phyloP scores from a whole-genome alignment of 1,140 invertebrate genomes.

The Cydia strobilella region DNA sequence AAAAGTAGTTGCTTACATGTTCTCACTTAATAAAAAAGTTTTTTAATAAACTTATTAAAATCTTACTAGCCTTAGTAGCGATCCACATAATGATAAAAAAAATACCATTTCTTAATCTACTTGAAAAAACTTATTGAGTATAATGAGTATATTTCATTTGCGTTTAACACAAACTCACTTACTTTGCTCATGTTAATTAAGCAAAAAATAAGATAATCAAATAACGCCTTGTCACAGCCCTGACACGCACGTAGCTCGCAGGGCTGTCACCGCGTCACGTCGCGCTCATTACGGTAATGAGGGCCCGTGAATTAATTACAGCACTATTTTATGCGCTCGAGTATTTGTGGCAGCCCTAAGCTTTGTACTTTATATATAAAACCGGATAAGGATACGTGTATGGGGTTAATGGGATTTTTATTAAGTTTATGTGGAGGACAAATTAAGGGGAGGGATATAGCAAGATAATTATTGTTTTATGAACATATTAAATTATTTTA shows the following conservation, averaged over 20 bases:
- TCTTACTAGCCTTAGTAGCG: too few species aligned
- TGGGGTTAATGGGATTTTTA: neutral
- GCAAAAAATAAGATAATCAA: slow-evolving; percentile 13
- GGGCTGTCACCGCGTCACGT: slow-evolving; percentile 30
- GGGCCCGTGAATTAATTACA: slow-evolving; percentile 29
- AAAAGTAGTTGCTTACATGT: too few species aligned
- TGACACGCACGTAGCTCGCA: slow-evolving; percentile 14
- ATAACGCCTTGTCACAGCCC: slow-evolving; percentile 8
- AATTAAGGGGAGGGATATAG: neutral
- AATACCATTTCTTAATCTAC: too few species aligned
- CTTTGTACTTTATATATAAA: slow-evolving; percentile 25
- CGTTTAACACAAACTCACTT: neutral
- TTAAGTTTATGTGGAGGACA: neutral
- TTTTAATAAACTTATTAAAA: too few species aligned
- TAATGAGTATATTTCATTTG: neutral
- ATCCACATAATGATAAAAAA: too few species aligned
- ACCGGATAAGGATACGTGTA: slow-evolving; percentile 9
- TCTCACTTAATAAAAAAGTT: too few species aligned
- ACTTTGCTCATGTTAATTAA: neutral
- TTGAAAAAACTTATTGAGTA: too few species aligned
- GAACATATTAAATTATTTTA: too few species aligned
- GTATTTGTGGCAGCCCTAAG: slow-evolving; percentile 30
- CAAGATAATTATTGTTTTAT: too few species aligned
- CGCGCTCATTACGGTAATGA: slow-evolving; percentile 28
- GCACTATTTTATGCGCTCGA: slow-evolving; percentile 20